Evolutionary conservation across 2,888 invertebrate genomes (phyloP).

Genomic region (Antitype chi): DNA sequence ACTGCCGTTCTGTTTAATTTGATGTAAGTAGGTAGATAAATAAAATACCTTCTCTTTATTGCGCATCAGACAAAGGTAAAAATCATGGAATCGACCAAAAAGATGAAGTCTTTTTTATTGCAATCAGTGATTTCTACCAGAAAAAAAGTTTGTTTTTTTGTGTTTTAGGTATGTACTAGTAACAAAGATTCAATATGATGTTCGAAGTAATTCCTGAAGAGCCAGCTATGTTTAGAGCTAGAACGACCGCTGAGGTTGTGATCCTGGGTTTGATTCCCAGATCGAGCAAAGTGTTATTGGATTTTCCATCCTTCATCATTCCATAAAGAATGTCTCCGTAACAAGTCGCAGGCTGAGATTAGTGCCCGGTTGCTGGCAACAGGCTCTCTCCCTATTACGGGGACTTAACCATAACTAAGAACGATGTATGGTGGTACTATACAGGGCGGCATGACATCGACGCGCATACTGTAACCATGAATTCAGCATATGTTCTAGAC

Average conservation of each 20-base stretch:
- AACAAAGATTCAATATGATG: too few relatives aligned
- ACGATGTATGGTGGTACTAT: too few relatives aligned
- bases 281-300: not conserved
- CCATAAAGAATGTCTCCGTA: not conserved
- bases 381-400: not conserved
- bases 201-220: not conserved
- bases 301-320: too few relatives aligned
- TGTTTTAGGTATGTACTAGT: too few relatives aligned
- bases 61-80: too few relatives aligned
- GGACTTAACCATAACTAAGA: not conserved
- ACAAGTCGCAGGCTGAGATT: not conserved
- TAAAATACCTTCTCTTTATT: not conserved
- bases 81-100: not conserved
- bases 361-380: not conserved
- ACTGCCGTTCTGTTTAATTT: not conserved
- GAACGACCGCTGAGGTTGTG: too few relatives aligned
- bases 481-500: too few relatives aligned
- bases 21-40: not conserved
- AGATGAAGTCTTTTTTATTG: not conserved
- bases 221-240: too few relatives aligned
- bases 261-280: not conserved
- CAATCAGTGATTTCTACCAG: not conserved
- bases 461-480: too few relatives aligned
- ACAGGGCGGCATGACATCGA: too few relatives aligned
- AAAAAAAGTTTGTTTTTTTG: not conserved